These are phyloP conservation scores for Leucophenga maculata DNA, from an alignment of 2,888 invertebrate genomes.

Conservation along the genomic window DNA sequence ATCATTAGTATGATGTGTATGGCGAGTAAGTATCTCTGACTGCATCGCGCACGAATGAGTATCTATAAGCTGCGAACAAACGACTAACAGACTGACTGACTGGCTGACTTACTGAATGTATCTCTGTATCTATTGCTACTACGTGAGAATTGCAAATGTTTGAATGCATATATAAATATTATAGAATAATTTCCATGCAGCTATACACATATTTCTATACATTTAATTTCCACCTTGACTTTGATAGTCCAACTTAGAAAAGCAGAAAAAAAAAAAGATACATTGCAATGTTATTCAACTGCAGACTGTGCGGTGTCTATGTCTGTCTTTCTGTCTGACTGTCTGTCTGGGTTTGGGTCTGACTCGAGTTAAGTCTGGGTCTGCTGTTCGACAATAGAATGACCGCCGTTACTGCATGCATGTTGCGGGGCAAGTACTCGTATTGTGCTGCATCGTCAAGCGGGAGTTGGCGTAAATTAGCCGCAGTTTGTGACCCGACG, in stretches of 20 bases:
- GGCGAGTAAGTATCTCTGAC: constrained; percentile 5
- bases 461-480: constrained; percentile 53
- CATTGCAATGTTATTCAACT: constrained; percentile 13
- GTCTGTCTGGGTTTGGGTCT: not conserved
- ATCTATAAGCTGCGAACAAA: not conserved
- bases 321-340: not conserved
- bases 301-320: constrained; percentile 2
- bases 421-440: not conserved
- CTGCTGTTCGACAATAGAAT: constrained; percentile 22
- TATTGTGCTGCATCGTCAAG: constrained; percentile 21
- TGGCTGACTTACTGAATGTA: not conserved
- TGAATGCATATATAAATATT: constrained; percentile 34
- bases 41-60: constrained; percentile 14
- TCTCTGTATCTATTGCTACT: constrained; percentile 39
- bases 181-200: constrained; percentile 29
- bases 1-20: constrained; percentile 66
- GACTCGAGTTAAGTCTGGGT: not conserved
- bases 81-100: not conserved
- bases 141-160: constrained; percentile 57
- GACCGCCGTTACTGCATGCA: not conserved
- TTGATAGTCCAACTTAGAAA: constrained; percentile 53
- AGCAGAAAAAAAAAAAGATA: not conserved
- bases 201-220: constrained; percentile 52
- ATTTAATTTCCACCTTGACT: constrained; percentile 64
- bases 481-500: constrained; percentile 60